These are phyloP conservation scores for Benthosema pterotum DNA, from an alignment of 2,797 vertebrate species.

Conservation along the genomic window DNA sequence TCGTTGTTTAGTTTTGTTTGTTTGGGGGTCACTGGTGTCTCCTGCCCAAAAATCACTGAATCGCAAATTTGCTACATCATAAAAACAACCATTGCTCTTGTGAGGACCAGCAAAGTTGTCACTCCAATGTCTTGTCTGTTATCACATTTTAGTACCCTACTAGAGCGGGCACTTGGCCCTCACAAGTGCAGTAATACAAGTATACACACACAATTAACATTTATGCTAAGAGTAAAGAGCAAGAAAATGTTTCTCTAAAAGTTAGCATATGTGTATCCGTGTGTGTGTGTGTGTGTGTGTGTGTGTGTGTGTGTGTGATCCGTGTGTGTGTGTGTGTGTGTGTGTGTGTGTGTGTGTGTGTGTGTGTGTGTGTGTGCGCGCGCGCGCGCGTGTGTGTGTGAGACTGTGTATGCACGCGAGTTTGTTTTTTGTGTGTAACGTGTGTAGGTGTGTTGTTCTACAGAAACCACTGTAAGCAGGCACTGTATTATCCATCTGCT, in stretches of 20 bases:
- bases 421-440: slow-evolving; percentile 16
- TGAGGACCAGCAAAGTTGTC: too few species aligned
- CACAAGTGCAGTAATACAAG: too few species aligned
- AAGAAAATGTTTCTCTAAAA: slow-evolving; percentile 46
- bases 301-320: not conserved
- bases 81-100: too few species aligned
- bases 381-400: slow-evolving; percentile 56
- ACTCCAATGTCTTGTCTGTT: too few species aligned
- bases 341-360: slow-evolving; percentile 23
- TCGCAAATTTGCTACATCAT: too few species aligned
- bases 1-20: too few species aligned
- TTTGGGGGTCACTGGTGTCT: too few species aligned
- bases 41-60: too few species aligned
- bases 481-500: slow-evolving; percentile 56
- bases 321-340: slow-evolving; percentile 11
- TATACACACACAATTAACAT: slow-evolving; percentile 33
- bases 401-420: slow-evolving; percentile 35
- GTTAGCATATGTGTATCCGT: slow-evolving; percentile 35
- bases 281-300: slow-evolving; percentile 11
- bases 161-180: too few species aligned
- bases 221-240: slow-evolving; percentile 44
- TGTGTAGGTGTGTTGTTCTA: slow-evolving; percentile 4
- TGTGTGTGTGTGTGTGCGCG: slow-evolving; percentile 24
- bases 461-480: slow-evolving; percentile 55
- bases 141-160: too few species aligned